Percentiles rank a stretch among this genome's conserved stretches.
Evolutionary conservation across 2,113 vertebrate species (phyloP).

Genomic region (Rhynchomys soricoides): DNA sequence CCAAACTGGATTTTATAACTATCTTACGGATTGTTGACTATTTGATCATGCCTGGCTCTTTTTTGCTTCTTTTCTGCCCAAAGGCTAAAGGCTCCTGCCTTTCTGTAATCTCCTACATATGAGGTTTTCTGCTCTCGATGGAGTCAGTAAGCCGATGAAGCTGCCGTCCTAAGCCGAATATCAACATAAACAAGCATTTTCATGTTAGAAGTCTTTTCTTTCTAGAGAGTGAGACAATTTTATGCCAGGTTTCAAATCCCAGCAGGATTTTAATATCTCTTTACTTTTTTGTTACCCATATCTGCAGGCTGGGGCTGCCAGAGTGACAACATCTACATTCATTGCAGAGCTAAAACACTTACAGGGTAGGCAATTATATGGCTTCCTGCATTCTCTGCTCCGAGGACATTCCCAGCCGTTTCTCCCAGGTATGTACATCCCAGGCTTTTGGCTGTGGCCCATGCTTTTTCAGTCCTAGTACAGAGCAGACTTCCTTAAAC

Average conservation of each 20-base stretch:
- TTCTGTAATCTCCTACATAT: constrained; percentile 65
- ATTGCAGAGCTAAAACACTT: not conserved
- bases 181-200: constrained; percentile 68
- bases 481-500: not conserved
- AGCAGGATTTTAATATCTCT: constrained; percentile 56
- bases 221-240: not conserved
- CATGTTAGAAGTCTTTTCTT: constrained; percentile 47
- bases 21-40: not conserved
- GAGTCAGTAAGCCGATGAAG: constrained; percentile 64
- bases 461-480: not conserved
- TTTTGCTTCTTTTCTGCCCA: constrained; percentile 38
- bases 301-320: not conserved
- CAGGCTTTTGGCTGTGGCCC: not conserved
- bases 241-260: constrained; percentile 46
- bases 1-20: constrained; percentile 53
- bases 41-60: not conserved
- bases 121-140: constrained; percentile 57
- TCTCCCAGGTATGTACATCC: not conserved
- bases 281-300: constrained; percentile 36
- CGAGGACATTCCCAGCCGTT: not conserved
- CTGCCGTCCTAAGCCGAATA: constrained; percentile 58
- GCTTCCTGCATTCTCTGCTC: not conserved
- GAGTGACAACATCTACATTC: not conserved
- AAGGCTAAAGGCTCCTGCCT: constrained; percentile 57
- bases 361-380: not conserved